These are phyloP conservation scores for Corythucha ciliata DNA, from an alignment of 2,888 invertebrate species.

Conservation along the genomic window DNA sequence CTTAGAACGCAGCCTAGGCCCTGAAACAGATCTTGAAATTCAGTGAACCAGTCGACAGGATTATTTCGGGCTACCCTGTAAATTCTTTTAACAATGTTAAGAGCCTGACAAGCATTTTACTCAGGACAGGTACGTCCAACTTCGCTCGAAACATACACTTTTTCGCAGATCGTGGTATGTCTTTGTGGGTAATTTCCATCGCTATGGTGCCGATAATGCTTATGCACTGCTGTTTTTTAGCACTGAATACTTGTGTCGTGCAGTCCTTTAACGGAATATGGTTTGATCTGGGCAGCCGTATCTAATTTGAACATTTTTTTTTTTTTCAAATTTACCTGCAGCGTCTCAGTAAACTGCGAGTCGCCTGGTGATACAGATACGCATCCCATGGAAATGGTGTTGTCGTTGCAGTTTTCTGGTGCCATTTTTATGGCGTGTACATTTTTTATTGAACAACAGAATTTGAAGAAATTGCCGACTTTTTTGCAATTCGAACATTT, in stretches of 20 bases:
- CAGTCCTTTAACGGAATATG: not conserved
- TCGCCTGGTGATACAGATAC: no score
- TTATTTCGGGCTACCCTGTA: not conserved
- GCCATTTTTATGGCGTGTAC: no score
- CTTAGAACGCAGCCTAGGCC: conserved; percentile 8
- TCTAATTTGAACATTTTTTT: conserved; percentile 8
- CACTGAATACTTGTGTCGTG: conserved; percentile 6
- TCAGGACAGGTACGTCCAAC: not conserved
- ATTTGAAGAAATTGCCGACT: no score
- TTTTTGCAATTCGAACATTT: no score
- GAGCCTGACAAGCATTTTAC: conserved; percentile 5
- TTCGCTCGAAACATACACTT: conserved; percentile 1
- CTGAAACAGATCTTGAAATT: conserved; percentile 8
- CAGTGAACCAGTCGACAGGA: conserved; percentile 1
- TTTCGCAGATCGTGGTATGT: conserved; percentile 1
- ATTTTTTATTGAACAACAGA: no score
- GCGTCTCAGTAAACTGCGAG: no score
- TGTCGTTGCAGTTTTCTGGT: no score
- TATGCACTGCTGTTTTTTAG: conserved; percentile 2
- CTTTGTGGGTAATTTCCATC: conserved; percentile 1
- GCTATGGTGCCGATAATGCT: conserved; percentile 2
- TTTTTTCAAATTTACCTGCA: not conserved
- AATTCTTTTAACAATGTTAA: conserved; percentile 9
- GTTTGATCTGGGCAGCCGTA: conserved; percentile 13
- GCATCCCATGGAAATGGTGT: no score